These are phyloP conservation scores for Trichonephila clavipes DNA, from an alignment of 1,140 invertebrate genomes.

Conservation along the genomic window DNA sequence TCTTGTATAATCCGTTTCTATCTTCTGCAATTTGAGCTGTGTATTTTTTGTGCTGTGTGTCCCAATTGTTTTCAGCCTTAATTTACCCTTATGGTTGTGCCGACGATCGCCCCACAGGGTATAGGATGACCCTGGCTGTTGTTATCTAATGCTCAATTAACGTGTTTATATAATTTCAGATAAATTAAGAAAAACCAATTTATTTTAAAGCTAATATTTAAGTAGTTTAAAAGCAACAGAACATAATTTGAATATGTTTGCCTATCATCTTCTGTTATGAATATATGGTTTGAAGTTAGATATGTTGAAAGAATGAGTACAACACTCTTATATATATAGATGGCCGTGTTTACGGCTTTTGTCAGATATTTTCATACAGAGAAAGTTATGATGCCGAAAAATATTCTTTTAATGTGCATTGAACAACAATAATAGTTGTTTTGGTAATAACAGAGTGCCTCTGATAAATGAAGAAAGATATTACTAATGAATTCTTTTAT, in stretches of 20 bases:
- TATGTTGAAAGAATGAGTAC: not conserved
- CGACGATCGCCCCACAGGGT: not conserved
- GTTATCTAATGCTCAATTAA: slow-evolving; percentile 13
- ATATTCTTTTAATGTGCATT: too few relatives aligned
- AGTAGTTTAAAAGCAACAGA: not conserved
- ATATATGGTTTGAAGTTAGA: too few relatives aligned
- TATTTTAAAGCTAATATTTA: not conserved
- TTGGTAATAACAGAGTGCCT: too few relatives aligned
- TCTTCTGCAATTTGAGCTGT: not conserved
- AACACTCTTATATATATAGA: not conserved
- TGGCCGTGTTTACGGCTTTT: not conserved
- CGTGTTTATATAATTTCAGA: not conserved
- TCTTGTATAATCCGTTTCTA: not conserved
- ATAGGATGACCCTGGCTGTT: not conserved
- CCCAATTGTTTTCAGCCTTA: slow-evolving; percentile 4
- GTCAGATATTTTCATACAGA: not conserved
- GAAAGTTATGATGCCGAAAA: too few relatives aligned
- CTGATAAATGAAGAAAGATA: too few relatives aligned
- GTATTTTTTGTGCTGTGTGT: not conserved
- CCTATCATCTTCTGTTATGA: too few relatives aligned
- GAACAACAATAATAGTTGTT: too few relatives aligned
- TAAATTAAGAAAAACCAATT: not conserved
- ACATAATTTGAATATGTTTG: too few relatives aligned
- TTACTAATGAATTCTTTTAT: too few relatives aligned
- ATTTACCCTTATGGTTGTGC: not conserved